Base-by-base conservation (phyloP, 2,888 invertebrate species). In the Endotricha flammealis region DNA sequence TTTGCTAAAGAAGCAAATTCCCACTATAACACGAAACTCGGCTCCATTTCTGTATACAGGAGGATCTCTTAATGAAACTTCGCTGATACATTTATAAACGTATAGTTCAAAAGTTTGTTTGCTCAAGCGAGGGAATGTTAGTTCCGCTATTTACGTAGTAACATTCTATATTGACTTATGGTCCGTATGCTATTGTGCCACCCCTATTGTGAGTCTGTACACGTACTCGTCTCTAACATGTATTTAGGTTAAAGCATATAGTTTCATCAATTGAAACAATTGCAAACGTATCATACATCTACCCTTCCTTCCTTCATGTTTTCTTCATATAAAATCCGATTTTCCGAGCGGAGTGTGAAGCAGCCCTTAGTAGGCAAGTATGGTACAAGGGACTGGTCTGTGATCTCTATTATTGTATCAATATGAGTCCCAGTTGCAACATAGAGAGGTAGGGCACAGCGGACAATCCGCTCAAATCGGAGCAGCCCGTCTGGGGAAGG, bases 11-110 rank as follows among this genome's bases (percentile, higher is more conserved):
- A 6, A 20, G 6, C 3, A 25, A 25, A 11, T 11, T 25, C 9
- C 10, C 2, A 25, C 17, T 4, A 17, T 5, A 17, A 17, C 17
- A 17, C 12, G 12, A 27, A 27, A 27, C 27, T 27, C 7, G 4
- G 12, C 12, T 27, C 4, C 27, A 27, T 12, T 27, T 27, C 27
- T 3, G 3, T 8, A 8, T 27, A 12, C 27, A 12, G 27, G 20
- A 20, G 20, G n/a, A 12, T 27, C 25, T 11, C 11, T 12, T 27
- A 27, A 27, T 27, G 27, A 27, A 27, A 27, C 12, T 27, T 27
- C 12, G 27, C 12, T 27, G 27, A 27, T 27, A 27, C 12, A 27
- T 11, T 27, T 27, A 27, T 12, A 27, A 27, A 8, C 3, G 12
- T 27, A 11, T 11, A 12, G 7, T 3, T 27, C 8, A 6, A 11